These are phyloP conservation scores for Toxonevra muliebris DNA, from an alignment of 2,888 invertebrate species.

Conservation along the genomic window DNA sequence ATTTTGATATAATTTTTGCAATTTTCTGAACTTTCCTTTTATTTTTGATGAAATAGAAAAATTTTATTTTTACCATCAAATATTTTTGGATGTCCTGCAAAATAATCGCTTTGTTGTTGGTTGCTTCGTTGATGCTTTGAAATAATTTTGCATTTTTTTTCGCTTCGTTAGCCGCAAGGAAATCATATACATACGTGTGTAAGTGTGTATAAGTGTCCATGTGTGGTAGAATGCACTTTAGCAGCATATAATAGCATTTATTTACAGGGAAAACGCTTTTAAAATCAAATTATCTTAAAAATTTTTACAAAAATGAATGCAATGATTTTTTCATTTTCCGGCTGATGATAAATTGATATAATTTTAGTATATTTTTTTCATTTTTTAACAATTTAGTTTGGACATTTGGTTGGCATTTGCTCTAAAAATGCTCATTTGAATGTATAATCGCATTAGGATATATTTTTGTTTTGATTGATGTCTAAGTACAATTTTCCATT, in stretches of 20 bases:
- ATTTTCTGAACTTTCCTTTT: too few relatives aligned
- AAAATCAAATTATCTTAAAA: constrained; percentile 55
- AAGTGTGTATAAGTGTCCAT: constrained; percentile 1
- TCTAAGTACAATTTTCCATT: neutral
- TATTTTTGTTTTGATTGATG: constrained; percentile 2
- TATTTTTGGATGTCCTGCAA: constrained; percentile 24
- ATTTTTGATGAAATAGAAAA: too few relatives aligned
- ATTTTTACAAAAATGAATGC: constrained; percentile 11
- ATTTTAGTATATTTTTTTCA: neutral
- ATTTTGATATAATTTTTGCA: too few relatives aligned
- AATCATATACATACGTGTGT: neutral
- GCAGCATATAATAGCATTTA: constrained; percentile 60
- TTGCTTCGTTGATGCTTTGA: neutral
- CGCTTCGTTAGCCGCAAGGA: too few relatives aligned
- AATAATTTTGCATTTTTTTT: neutral
- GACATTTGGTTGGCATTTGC: neutral
- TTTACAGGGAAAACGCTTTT: constrained; percentile 61
- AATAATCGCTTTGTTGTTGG: constrained; percentile 23
- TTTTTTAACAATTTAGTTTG: neutral
- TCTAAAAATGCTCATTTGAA: neutral
- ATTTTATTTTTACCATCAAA: constrained; percentile 14
- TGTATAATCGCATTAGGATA: neutral
- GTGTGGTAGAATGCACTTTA: constrained; percentile 48
- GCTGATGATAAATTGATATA: neutral
- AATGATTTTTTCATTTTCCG: neutral